phyloP scores from a whole-genome alignment of 2,113 vertebrate genomes.

The Saguinus imperator region DNA sequence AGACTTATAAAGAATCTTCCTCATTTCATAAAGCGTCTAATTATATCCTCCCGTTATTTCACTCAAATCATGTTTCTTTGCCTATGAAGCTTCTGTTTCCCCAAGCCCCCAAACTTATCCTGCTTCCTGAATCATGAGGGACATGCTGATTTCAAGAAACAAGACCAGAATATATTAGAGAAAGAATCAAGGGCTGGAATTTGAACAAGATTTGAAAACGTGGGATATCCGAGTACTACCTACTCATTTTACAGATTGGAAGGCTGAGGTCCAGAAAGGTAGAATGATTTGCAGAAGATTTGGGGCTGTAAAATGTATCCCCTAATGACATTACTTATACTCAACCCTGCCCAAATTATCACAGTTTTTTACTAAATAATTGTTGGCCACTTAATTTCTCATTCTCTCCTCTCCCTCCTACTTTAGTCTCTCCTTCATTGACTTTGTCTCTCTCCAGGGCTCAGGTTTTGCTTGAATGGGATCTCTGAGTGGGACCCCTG shows the following conservation, averaged over 20 bases:
- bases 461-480: not conserved
- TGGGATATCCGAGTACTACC: not conserved
- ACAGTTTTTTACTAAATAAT: not conserved
- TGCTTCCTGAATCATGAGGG: accelerated
- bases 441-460: not conserved
- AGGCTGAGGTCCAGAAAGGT: not conserved
- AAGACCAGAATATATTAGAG: not conserved
- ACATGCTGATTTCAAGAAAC: not conserved
- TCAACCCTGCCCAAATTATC: not conserved
- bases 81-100: not conserved
- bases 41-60: not conserved
- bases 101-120: not conserved
- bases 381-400: not conserved
- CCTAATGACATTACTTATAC: not conserved
- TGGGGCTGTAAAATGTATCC: not conserved
- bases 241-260: not conserved
- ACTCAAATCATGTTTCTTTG: not conserved
- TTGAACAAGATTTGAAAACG: not conserved
- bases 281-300: not conserved
- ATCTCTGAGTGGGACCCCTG: too few relatives aligned
- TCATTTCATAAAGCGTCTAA: not conserved
- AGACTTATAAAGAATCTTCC: not conserved
- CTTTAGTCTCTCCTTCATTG: accelerated
- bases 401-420: not conserved
- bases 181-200: not conserved